A percentile compares a stretch with the other conserved stretches of the same genome.
Evolutionary conservation across 2,797 vertebrate genomes (phyloP).

Genomic region (Odontamblyopus rebecca): DNA sequence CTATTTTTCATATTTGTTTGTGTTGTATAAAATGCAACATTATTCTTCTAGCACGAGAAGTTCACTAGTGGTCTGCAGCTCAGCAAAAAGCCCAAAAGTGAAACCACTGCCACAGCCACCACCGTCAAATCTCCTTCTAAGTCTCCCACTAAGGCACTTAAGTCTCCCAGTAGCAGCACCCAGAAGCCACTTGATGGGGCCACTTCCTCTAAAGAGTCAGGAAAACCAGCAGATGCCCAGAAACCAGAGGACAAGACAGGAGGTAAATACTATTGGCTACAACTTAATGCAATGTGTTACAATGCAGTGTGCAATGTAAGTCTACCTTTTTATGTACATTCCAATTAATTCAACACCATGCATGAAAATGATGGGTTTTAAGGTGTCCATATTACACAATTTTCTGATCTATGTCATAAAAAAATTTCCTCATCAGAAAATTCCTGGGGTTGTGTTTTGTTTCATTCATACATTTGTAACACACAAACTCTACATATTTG

Average conservation of each 20-base stretch:
- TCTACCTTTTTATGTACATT: no score
- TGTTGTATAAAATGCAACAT: background rate
- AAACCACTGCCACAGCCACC: constrained; percentile 65
- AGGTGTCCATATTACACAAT: no score
- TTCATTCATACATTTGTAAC: no score
- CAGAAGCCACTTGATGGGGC: constrained; percentile 54
- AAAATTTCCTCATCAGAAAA: no score
- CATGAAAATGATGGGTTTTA: no score
- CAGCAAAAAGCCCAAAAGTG: constrained; percentile 85
- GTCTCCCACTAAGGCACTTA: constrained; percentile 72
- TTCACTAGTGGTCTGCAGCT: constrained; percentile 96
- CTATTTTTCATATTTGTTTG: background rate
- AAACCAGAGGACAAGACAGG: constrained; percentile 86
- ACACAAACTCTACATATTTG: no score
- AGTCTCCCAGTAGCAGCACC: constrained; percentile 63
- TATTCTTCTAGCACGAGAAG: constrained; percentile 89
- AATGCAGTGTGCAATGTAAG: no score
- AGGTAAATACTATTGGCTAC: constrained; percentile 74
- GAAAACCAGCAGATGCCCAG: constrained; percentile 78
- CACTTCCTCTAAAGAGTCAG: constrained; percentile 49
- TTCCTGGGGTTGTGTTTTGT: no score
- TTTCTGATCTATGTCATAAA: no score
- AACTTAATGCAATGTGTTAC: no score
- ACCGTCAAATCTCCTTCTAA: constrained; percentile 76
- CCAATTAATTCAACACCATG: no score